phyloP scores from a whole-genome alignment of 1,140 invertebrate genomes.

The Saccostrea echinata region DNA sequence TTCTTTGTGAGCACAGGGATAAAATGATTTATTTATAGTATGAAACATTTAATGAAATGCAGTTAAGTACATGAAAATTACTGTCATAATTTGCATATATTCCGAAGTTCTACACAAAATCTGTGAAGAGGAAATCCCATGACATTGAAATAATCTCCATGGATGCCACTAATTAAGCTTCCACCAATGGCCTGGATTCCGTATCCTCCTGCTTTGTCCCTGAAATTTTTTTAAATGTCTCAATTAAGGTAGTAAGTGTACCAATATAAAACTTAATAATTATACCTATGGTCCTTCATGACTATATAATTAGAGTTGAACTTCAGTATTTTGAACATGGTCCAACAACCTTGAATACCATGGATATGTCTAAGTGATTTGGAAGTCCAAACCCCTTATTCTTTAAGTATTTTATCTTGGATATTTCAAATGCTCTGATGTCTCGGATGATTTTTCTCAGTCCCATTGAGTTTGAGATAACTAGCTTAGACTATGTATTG shows the following conservation, averaged over 20 bases:
- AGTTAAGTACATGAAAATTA: not conserved
- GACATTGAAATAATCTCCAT: constrained; percentile 96
- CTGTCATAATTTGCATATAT: constrained; percentile 43
- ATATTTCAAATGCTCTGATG: too few relatives aligned
- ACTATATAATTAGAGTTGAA: too few relatives aligned
- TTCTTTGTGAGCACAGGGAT: not conserved
- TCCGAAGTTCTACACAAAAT: constrained; percentile 85
- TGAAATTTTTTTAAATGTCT: constrained; percentile 75
- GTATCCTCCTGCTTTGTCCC: constrained; percentile 96
- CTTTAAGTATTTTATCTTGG: too few relatives aligned
- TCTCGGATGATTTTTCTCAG: too few relatives aligned
- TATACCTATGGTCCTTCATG: too few relatives aligned
- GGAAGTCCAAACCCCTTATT: too few relatives aligned
- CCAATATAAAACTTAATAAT: too few relatives aligned
- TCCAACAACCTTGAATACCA: too few relatives aligned
- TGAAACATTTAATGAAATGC: not conserved
- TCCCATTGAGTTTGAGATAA: too few relatives aligned
- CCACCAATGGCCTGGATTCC: constrained; percentile 95
- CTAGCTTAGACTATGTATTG: too few relatives aligned
- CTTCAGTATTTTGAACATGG: too few relatives aligned
- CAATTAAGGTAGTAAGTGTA: not conserved
- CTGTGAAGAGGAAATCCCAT: constrained; percentile 94
- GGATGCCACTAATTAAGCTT: constrained; percentile 90
- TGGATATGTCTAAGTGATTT: too few relatives aligned
- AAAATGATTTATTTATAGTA: not conserved